Evolutionary conservation across 2,888 invertebrate species (phyloP).

Genomic region (Peribatodes rhomboidaria): DNA sequence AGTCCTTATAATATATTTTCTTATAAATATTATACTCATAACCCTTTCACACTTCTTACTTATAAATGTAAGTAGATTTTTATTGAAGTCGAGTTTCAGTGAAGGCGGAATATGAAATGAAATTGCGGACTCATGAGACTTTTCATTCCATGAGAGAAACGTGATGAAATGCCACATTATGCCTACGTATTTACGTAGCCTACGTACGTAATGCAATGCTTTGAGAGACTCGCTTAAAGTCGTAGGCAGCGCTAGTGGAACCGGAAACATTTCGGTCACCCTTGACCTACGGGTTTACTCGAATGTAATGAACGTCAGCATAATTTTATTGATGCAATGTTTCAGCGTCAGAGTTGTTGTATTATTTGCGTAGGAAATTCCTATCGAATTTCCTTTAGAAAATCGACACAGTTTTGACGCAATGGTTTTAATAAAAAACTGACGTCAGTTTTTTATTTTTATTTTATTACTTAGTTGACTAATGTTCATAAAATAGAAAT

Average conservation of each 20-base stretch:
- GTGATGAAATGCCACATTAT: constrained; percentile 14
- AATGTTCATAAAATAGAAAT: too few relatives aligned
- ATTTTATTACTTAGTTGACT: too few relatives aligned
- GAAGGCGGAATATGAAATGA: constrained; percentile 15
- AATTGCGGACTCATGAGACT: constrained; percentile 25
- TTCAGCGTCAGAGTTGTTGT: too few relatives aligned
- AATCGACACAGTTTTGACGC: too few relatives aligned
- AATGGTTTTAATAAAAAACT: too few relatives aligned
- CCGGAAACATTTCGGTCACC: constrained; percentile 3
- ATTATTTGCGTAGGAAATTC: too few relatives aligned
- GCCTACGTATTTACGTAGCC: constrained; percentile 2
- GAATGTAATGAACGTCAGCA: neutral
- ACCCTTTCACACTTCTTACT: too few relatives aligned
- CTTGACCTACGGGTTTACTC: constrained; percentile 2
- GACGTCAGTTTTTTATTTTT: too few relatives aligned
- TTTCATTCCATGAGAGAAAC: constrained; percentile 17
- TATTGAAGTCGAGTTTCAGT: constrained; percentile 7
- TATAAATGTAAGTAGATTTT: constrained; percentile 1
- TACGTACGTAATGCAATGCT: constrained; percentile 10
- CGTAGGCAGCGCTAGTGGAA: constrained; percentile 5
- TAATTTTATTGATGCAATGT: neutral
- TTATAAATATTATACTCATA: neutral
- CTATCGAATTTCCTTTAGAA: too few relatives aligned
- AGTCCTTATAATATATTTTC: too few relatives aligned
- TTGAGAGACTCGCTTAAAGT: neutral